Conservation (phyloP, 2,113 vertebrate genomes). For the Chloropsis hardwickii region DNA sequence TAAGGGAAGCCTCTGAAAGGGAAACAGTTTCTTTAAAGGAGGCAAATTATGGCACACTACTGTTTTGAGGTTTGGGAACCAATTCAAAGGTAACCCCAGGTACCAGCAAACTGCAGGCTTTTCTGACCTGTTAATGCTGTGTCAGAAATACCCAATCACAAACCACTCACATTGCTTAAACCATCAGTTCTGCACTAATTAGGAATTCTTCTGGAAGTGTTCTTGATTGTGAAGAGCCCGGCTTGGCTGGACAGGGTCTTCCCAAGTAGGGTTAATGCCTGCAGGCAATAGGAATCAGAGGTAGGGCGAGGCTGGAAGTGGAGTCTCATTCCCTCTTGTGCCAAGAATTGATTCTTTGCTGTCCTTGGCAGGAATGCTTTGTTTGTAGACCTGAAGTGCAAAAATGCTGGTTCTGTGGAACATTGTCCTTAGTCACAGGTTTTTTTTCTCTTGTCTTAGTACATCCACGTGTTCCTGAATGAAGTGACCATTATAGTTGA, state of each 20-base stretch:
- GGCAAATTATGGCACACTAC: background rate
- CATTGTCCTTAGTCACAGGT: background rate
- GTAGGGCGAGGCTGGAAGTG: background rate
- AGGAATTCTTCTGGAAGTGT: background rate
- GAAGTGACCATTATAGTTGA: constrained; percentile 94
- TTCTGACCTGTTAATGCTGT: background rate
- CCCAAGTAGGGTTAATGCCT: background rate
- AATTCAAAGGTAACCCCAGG: background rate
- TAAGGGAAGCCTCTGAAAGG: background rate
- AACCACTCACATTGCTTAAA: background rate
- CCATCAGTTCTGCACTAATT: background rate
- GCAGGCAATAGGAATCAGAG: background rate
- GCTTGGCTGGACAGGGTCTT: background rate
- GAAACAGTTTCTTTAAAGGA: background rate
- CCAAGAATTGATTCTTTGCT: background rate
- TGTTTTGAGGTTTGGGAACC: background rate
- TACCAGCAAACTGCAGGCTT: background rate
- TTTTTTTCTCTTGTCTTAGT: constrained; percentile 71
- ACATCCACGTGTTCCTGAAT: constrained; percentile 93
- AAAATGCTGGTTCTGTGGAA: background rate
- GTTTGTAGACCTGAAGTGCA: background rate
- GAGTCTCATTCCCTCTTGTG: background rate
- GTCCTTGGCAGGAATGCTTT: background rate
- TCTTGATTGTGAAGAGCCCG: background rate
- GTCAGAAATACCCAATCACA: background rate